A percentile compares a stretch with the other conserved stretches of the same genome.
Conservation (phyloP, 1,140 invertebrate genomes). For the Globodera ellingtonae region DNA sequence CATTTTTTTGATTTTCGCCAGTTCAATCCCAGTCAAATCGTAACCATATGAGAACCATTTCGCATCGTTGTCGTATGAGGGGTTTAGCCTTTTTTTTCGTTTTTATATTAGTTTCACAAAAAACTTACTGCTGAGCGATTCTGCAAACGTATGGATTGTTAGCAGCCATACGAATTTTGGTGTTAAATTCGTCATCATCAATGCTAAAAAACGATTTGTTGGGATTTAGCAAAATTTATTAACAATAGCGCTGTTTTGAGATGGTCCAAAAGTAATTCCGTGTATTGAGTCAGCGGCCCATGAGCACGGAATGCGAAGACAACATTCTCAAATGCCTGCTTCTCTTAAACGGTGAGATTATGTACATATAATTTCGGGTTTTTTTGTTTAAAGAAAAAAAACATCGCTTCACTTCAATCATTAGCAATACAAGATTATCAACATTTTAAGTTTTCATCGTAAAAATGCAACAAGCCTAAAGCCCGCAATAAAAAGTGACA, state of each 20-base stretch:
- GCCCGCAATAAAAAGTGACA: slow-evolving; percentile 34
- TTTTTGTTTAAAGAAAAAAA: too few relatives aligned
- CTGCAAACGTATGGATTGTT: slow-evolving; percentile 43
- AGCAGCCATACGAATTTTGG: slow-evolving; percentile 27
- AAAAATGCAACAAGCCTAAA: slow-evolving; percentile 28
- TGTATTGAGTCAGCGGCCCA: slow-evolving; percentile 56
- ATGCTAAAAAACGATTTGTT: slow-evolving; percentile 48
- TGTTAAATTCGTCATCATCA: slow-evolving; percentile 43
- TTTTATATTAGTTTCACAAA: slow-evolving; percentile 18
- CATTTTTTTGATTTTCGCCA: slow-evolving; percentile 32
- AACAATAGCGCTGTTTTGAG: slow-evolving; percentile 51
- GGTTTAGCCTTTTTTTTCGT: slow-evolving; percentile 41
- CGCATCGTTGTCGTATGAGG: slow-evolving; percentile 51
- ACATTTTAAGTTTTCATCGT: neutral
- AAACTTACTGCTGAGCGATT: slow-evolving; percentile 42
- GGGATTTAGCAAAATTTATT: slow-evolving; percentile 18
- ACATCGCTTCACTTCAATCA: too few relatives aligned
- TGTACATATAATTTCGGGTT: too few relatives aligned
- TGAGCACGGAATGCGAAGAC: slow-evolving; percentile 56
- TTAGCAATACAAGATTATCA: neutral
- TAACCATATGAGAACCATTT: slow-evolving; percentile 43
- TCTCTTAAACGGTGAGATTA: slow-evolving; percentile 40
- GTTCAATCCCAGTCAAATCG: slow-evolving; percentile 25
- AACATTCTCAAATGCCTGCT: slow-evolving; percentile 46
- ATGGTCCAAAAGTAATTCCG: slow-evolving; percentile 55